Conservation (phyloP, 2,113 vertebrate species). For the Podarcis raffonei region DNA sequence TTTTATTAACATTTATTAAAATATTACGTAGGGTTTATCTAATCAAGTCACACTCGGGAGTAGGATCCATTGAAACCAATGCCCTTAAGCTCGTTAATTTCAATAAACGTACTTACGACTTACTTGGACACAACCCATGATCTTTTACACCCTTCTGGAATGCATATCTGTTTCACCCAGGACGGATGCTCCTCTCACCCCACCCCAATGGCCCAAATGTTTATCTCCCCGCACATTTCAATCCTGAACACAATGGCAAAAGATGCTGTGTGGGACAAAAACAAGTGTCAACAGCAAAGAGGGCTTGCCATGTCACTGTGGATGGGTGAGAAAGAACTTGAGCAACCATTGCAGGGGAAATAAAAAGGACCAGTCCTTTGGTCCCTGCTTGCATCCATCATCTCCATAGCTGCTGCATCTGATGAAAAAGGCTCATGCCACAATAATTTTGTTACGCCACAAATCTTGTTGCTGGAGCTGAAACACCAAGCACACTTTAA, state of each 20-base stretch:
- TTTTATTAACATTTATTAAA: too few species aligned
- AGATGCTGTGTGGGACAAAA: too few species aligned
- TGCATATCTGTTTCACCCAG: not conserved
- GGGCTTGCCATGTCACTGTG: not conserved
- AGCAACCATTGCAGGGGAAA: too few species aligned
- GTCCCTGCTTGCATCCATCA: too few species aligned
- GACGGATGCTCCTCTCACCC: not conserved
- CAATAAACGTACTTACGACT: too few species aligned
- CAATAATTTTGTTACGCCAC: not conserved
- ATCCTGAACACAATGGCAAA: not conserved
- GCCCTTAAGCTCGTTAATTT: too few species aligned
- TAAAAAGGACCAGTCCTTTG: not conserved
- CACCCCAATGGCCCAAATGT: not conserved
- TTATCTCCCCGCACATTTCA: not conserved
- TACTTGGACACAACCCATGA: too few species aligned
- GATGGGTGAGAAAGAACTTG: not conserved
- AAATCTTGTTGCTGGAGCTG: not conserved
- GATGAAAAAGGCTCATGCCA: not conserved
- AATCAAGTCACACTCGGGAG: too few species aligned
- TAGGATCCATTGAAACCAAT: too few species aligned
- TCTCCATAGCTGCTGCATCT: not conserved
- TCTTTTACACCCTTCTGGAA: not conserved
- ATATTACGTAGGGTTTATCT: too few species aligned
- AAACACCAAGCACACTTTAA: not conserved
- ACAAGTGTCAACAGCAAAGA: not conserved